Evolutionary conservation across 2,797 vertebrate genomes (phyloP), one percentile per base, ranked within the genome.

Genomic region (Vespertilio murinus): DNA sequence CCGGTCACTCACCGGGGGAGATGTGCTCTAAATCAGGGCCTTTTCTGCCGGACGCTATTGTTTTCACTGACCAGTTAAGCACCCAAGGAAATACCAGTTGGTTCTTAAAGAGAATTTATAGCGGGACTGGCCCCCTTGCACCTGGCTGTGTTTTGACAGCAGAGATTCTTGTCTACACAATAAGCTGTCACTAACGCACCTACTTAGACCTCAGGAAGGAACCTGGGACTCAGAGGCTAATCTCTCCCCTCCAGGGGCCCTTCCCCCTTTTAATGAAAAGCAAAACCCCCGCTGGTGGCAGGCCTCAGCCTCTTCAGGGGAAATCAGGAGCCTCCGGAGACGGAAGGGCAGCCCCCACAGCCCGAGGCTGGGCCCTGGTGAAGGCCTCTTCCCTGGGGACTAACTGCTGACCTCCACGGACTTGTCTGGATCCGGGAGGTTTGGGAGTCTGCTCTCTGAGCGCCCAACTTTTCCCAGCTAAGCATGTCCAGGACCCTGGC

Each of bases 101-200:
- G 88, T 74, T 91, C 93, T 87, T 95, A 95, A 97, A 96, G 64
- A 97, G 93, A 93, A 95, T 88, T 95, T 94, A 90, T 64, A 93
- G 92, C 6, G 0, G 33, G 33, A 74, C 61, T 70, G 49, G 93
- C 89, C 87, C 81, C 91, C 12, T 0, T 94, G 89, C 67, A 77
- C 95, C 25, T 95, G 93, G 54, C 81, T 96, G 47, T 96, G 96
- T 93, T 97, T 97, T 88, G 94, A 92, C 88, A 92, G 84, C 92
- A 75, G 33, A 95, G 67, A 91, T 77, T 93, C 59, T 84, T 95
- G 65, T 87, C 94, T 90, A 54, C 33, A 33, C 52, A 52, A 30
- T 59, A 95, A 91, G 88, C 86, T 94, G 74, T 93, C 87, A 90
- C 80, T 74, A 82, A 88, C 30, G 38, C 89, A 94, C 87, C 73